Base-by-base conservation (phyloP, 2,113 vertebrate species). In the Neolamprologus cancellatus region DNA sequence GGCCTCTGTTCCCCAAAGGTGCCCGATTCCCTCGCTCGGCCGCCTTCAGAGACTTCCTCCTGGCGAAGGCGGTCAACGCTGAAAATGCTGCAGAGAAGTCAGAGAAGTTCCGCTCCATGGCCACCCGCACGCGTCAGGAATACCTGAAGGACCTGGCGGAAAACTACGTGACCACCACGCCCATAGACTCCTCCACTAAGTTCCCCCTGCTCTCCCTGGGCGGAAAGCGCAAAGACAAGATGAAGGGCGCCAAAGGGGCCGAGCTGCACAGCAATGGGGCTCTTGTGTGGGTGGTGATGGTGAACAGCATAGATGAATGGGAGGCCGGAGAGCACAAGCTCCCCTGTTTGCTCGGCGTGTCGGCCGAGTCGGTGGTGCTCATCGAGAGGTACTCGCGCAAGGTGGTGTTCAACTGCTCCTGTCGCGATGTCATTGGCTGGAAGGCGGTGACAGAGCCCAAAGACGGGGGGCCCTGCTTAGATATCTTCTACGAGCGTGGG, bases 31-130 rank as follows among this genome's bases (percentile, higher is more conserved):
- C 91, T 1, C 96, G 96, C 82, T 96, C 96, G 0, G 86, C 94
- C 1, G 97, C 96, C 46, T 97, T 98, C 91, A 95, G 98, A 12
- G 97, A 98, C 91, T 97, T 98, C 86, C 94, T 98, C 69, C 95
- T 98, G 28, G 98, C 97, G 81, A 98, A 98, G 89, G 97, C 96
- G 2, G 96, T 98, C 83, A 98, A 98, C 2, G 98, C 97, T 0
- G 98, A 98, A 93, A 98, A 98, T 18, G 97, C 97, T 0, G 97
- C 98, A 0, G 97, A 98, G 85, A 98, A 97, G 46, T 97, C 97
- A 0, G 97, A 97, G 86, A 97, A 98, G 95, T 98, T 98, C 92
- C 97, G 97, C 34, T 97, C 98, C 57, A 98, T 98, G 98, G 98
- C 98, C 59, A 98, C 97, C 1, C 96, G 98, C 53, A 98, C 97